These are phyloP conservation scores for Lanius collurio DNA, from an alignment of 2,113 vertebrate genomes.

Conservation along the genomic window DNA sequence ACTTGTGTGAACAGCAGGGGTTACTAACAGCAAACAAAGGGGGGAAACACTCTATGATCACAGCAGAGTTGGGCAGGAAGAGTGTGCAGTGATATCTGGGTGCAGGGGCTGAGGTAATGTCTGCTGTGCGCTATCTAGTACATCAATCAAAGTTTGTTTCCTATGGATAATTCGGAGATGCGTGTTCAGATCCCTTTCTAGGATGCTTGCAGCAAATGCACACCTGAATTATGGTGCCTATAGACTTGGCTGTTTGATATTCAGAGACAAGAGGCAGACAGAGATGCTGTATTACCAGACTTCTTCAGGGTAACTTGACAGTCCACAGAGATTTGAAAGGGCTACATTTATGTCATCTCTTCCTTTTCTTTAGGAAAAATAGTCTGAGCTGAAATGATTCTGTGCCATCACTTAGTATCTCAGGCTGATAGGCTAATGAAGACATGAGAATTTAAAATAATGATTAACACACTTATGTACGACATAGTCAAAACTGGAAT, in stretches of 20 bases:
- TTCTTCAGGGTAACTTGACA: neutral
- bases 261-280: neutral
- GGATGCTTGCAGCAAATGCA: neutral
- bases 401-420: neutral
- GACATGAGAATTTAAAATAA: neutral
- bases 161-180: neutral
- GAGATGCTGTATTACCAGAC: neutral
- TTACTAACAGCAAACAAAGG: neutral
- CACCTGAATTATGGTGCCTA: neutral
- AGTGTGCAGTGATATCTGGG: neutral
- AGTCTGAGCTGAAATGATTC: neutral
- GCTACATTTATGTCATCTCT: neutral
- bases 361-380: neutral
- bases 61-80: neutral
- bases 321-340: neutral
- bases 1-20: neutral
- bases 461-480: neutral
- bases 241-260: neutral
- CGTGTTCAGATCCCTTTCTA: neutral
- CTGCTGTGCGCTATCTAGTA: neutral
- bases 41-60: neutral
- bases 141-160: neutral
- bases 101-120: neutral
- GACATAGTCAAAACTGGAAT: neutral
- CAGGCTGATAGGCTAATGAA: neutral